Evolutionary conservation across 2,888 invertebrate species (phyloP).

Genomic region (Temnothorax ravouxi): DNA sequence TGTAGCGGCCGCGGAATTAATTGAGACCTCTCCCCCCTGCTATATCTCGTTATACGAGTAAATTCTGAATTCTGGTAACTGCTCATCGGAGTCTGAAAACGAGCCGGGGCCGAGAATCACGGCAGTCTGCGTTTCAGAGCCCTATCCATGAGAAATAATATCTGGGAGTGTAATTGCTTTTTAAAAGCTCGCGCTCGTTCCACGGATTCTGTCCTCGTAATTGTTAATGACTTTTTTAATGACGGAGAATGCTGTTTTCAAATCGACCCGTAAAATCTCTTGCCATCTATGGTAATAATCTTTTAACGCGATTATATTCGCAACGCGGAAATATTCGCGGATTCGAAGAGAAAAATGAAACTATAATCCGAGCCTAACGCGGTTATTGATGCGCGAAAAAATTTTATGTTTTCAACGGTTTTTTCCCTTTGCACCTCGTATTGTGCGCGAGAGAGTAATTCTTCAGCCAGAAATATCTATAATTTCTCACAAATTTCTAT

Average conservation of each 20-base stretch:
- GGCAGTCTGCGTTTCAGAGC: conserved; percentile 19
- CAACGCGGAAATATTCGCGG: neutral
- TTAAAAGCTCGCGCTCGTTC: conserved; percentile 40
- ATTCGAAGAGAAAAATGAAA: neutral
- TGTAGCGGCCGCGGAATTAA: conserved; percentile 72
- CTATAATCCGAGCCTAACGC: conserved; percentile 8
- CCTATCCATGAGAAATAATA: conserved; percentile 46
- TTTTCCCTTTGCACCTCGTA: neutral
- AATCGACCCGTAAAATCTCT: conserved; percentile 31
- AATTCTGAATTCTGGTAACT: conserved; percentile 68
- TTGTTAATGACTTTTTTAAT: conserved; percentile 55
- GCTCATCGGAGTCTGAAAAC: conserved; percentile 63
- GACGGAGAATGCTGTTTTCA: conserved; percentile 40
- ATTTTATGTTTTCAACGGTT: neutral
- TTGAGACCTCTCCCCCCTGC: conserved; percentile 64
- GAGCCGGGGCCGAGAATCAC: conserved; percentile 41
- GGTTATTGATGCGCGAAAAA: neutral
- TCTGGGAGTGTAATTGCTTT: conserved; percentile 48
- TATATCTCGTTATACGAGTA: conserved; percentile 73
- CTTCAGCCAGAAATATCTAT: neutral
- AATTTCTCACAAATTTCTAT: neutral
- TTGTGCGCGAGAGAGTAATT: neutral
- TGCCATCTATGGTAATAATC: conserved; percentile 8
- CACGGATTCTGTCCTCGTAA: conserved; percentile 46
- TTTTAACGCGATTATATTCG: conserved; percentile 12